Conservation (phyloP, 2,888 invertebrate genomes). For the Steromphala cineraria region DNA sequence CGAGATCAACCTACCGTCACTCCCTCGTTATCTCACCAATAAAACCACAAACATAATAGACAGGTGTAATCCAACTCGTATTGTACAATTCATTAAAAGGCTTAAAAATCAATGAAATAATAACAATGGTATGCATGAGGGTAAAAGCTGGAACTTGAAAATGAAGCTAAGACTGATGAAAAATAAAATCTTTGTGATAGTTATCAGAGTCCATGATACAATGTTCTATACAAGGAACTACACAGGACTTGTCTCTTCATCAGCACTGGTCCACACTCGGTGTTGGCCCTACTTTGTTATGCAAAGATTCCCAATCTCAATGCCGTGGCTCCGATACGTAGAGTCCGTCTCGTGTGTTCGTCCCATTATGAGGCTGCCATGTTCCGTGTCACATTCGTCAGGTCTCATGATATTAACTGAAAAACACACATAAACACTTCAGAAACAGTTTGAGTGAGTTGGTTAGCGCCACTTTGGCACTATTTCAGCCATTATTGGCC, state of each 20-base stretch:
- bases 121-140: background rate
- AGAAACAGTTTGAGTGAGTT: too few species aligned
- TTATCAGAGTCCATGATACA: background rate
- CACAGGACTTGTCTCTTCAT: background rate
- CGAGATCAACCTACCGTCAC: too few species aligned
- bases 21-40: background rate
- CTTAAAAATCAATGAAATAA: background rate
- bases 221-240: constrained; percentile 1
- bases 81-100: constrained; percentile 8
- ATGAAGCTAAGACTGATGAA: constrained; percentile 14
- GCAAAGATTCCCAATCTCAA: background rate
- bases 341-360: background rate
- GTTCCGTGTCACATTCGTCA: background rate
- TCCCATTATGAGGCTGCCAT: constrained; percentile 6
- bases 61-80: background rate
- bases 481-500: too few species aligned
- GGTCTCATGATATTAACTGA: constrained; percentile 17
- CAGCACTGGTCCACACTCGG: background rate
- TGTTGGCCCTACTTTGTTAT: background rate
- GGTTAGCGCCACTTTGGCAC: too few species aligned
- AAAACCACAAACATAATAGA: background rate
- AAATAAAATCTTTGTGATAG: constrained; percentile 12
- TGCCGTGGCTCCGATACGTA: background rate
- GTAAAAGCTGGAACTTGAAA: constrained; percentile 13
- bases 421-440: background rate